Base-by-base conservation (phyloP, 2,888 invertebrate species). In the Caradrina kadenii region DNA sequence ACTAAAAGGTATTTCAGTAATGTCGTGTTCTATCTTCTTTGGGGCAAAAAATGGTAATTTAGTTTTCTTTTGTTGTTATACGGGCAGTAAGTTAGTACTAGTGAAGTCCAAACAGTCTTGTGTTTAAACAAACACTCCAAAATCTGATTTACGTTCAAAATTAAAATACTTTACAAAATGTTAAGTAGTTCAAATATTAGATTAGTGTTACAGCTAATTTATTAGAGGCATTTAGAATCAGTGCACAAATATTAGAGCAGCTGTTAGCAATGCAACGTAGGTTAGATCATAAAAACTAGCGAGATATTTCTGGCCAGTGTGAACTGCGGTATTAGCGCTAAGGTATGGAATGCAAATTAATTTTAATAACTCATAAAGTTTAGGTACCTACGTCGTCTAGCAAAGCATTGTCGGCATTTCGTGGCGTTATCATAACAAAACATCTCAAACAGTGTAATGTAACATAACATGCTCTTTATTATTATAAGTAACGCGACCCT, bases 401-500 rank as follows among this genome's bases (percentile, higher is more conserved):
- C 31, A 52, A 69, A 66, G 55, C 66, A 21, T 39, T 53, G 58
- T 49, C 54, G 50, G 53, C 13, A 72, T 62, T 61, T 50, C 54
- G 42, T 49, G 19, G 22, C 26, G 60, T 80, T 80, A 76, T 75
- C 74, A 69, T 67, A 64, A 66, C 63, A 71, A 72, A 61, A 63
- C 67, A 83, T 83, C 81, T 82, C 64, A 73, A 80, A 75, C 76
- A 84, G 65, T 69, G 69, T 77, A 74, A 77, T 68, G 70, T 72
- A 72, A 68, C 60, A 70, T 50, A 64, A 67, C 53, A 35, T n/a
- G 50, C 26, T 69, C 73, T 59, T 76, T 76, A 83, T 76, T 86
- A 87, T 78, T 85, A 77, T 74, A 87, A 87, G 88, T 88, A 87
- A 89, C 76, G 64, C 80, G 87, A 91, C 86, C 87, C 86, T 79